Evolutionary conservation across 2,888 invertebrate genomes (phyloP), one percentile per base, ranked within the genome.

Genomic region (Paralinhomoeus sp.): DNA sequence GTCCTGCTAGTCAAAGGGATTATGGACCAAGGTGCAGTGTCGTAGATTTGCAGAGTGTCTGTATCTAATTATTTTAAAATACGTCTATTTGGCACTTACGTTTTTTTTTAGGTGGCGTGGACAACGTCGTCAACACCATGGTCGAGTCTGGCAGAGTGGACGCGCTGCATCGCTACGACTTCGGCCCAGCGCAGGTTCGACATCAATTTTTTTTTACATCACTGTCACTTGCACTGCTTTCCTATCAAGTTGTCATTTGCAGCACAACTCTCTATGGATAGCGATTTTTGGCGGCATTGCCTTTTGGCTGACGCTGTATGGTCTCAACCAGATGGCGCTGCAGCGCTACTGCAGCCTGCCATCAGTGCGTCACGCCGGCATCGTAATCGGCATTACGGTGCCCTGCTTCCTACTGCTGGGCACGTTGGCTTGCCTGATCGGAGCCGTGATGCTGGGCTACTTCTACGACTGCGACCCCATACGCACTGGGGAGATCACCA

Each of bases 321-420:
- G 52, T 7, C 45, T 53, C 15, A 51, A 53, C 40, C 52, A 52
- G 37, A 53, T 53, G 51, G 46, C 52, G 13, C 45, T 51, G 24
- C 51, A 53, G 37, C 41, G 53, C n/a, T 52, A 53, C 45, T 53
- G 50, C 38, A 50, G 53, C 23, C 46, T 52, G 50, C 46, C 52
- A 13, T 49, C 50, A n/a, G 40, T 53, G 37, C 9, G 34, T 2
- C 33, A 50, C 35, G 51, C 53, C 15, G 36, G 42, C 20, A 40
- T 45, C 20, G 53, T 53, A 21, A 46, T 53, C 44, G 33, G 43
- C 3, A 37, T 54, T 5, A 53, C 53, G 20, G 44, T 53, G 3
- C 53, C 53, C 5, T 50, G 51, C 33, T 45, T 45, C 39, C 38
- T 54, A 22, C 7, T 49, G 5, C 46, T 53, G 40, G 43, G 50